Percentiles rank a stretch among this genome's conserved stretches.
Evolutionary conservation across 2,797 vertebrate genomes (phyloP).

Genomic region (Eidolon dupreanum): DNA sequence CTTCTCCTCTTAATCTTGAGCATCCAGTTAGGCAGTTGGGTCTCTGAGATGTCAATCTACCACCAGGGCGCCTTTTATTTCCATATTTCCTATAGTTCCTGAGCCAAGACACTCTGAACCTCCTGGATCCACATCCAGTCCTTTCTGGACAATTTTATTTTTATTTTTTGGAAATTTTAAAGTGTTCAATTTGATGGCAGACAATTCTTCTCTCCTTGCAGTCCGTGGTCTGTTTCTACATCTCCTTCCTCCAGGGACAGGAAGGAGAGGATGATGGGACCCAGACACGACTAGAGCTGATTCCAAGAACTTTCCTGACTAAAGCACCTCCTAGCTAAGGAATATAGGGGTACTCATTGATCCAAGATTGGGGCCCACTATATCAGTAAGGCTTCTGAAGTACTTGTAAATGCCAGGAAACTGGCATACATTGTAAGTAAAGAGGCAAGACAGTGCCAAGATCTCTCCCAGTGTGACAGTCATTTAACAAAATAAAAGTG

Average conservation of each 20-base stretch:
- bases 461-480: background rate
- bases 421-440: background rate
- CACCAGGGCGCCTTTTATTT: background rate
- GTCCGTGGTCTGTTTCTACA: background rate
- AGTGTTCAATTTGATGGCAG: background rate
- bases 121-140: background rate
- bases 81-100: background rate
- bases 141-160: background rate
- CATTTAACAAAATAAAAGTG: constrained; percentile 34
- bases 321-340: background rate
- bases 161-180: background rate
- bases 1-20: background rate
- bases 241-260: background rate
- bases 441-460: background rate
- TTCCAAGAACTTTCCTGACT: background rate
- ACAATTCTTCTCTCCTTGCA: background rate
- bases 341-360: background rate
- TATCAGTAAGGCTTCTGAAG: background rate
- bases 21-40: background rate
- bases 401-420: background rate
- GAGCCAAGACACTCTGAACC: background rate
- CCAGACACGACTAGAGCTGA: background rate
- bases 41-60: background rate
- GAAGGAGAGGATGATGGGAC: background rate
- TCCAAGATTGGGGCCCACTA: background rate